These are phyloP conservation scores for Clarias laeviceps DNA, from an alignment of 2,797 vertebrate species.

Conservation along the genomic window DNA sequence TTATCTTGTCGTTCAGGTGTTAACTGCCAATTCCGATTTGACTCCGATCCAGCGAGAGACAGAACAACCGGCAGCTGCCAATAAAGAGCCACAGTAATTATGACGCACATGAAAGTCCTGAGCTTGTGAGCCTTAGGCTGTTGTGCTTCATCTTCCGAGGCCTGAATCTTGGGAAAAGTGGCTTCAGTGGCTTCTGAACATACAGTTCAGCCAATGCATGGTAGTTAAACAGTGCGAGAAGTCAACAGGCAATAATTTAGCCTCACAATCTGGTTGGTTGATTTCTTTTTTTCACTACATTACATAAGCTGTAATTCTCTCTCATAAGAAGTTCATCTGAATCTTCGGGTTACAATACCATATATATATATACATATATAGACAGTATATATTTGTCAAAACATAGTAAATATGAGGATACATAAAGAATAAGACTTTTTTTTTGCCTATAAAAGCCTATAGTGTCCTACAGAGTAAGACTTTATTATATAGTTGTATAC, in stretches of 20 bases:
- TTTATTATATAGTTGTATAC: not conserved
- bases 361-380: too few species aligned
- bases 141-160: conserved; percentile 20
- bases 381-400: not conserved
- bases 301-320: too few species aligned
- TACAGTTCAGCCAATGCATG: not conserved
- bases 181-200: conserved; percentile 66
- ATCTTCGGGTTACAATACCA: not conserved
- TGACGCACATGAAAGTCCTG: conserved; percentile 36
- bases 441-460: not conserved
- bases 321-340: not conserved
- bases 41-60: conserved; percentile 60
- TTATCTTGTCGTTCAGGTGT: conserved; percentile 59
- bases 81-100: conserved; percentile 63
- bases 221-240: not conserved
- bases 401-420: not conserved
- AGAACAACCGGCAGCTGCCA: conserved; percentile 56
- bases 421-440: not conserved
- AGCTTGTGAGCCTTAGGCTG: conserved; percentile 54
- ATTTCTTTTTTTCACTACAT: not conserved
- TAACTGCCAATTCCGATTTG: conserved; percentile 63
- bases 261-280: not conserved
- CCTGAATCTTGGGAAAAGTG: conserved; percentile 22
- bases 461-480: not conserved
- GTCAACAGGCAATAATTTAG: not conserved